These are phyloP conservation scores for Clarias batrachus DNA, from an alignment of 2,113 vertebrate species.

Conservation along the genomic window DNA sequence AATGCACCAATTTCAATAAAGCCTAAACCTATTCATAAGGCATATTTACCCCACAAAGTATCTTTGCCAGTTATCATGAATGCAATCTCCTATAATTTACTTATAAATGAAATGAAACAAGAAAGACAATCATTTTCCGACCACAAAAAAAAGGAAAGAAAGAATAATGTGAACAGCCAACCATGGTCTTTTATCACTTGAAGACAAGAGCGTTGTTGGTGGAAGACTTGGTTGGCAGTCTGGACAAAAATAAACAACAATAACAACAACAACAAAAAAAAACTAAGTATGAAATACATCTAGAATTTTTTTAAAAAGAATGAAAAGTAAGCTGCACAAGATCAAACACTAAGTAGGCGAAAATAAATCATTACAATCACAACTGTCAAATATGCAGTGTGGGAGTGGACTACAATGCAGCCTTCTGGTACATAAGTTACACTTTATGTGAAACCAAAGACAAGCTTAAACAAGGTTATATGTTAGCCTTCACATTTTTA, in stretches of 20 bases:
- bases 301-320: conserved; percentile 25
- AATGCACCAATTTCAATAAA: conserved; percentile 1
- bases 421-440: not conserved
- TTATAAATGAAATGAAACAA: conserved; percentile 46
- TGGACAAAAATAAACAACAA: not conserved
- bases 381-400: not conserved
- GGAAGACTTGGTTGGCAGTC: conserved; percentile 50
- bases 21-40: not conserved
- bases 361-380: not conserved
- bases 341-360: not conserved
- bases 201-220: conserved; percentile 40
- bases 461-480: not conserved
- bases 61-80: conserved; percentile 28
- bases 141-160: not conserved
- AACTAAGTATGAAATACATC: conserved; percentile 37
- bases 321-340: not conserved
- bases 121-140: conserved; percentile 48
- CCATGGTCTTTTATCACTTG: conserved; percentile 49
- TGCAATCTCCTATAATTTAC: conserved; percentile 36
- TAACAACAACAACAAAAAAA: not conserved
- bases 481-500: not conserved
- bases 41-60: not conserved
- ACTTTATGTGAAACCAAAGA: not conserved
- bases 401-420: not conserved
- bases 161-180: conserved; percentile 47